Percentiles rank a stretch among this genome's conserved stretches.
Conservation (phyloP, 2,113 vertebrate species). For the Fregetta grallaria region DNA sequence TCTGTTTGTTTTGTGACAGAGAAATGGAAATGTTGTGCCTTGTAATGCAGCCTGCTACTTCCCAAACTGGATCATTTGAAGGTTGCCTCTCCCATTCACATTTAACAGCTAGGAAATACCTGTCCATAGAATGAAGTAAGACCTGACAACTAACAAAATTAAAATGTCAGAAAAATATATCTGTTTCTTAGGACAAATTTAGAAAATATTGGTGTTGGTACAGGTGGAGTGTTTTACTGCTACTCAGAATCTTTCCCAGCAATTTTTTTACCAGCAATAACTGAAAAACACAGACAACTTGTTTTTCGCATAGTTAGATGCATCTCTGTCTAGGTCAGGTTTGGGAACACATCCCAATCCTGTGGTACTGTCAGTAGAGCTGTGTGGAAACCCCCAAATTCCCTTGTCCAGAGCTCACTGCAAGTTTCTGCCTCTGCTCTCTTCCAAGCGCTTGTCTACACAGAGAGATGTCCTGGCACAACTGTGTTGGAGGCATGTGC, state of each 20-base stretch:
- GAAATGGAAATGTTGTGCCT: neutral
- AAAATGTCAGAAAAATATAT: neutral
- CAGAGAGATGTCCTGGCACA: neutral
- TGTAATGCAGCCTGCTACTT: neutral
- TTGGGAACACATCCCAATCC: neutral
- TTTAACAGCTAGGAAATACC: neutral
- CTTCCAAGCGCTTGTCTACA: neutral
- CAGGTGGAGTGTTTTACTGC: neutral
- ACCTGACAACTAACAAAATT: neutral
- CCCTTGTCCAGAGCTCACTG: neutral
- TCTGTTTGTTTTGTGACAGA: neutral
- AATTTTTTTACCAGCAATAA: neutral
- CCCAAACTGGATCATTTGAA: neutral
- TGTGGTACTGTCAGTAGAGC: neutral
- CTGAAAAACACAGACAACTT: neutral
- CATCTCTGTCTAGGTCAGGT: neutral
- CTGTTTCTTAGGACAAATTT: neutral
- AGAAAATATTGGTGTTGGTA: neutral
- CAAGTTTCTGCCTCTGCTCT: neutral
- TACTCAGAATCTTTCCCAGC: neutral
- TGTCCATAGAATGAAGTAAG: neutral
- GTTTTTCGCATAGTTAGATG: neutral
- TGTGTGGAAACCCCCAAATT: neutral
- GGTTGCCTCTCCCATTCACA: neutral
- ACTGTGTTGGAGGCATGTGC: fast-evolving